Conservation (phyloP, 2,888 invertebrate genomes). For the Xestoiulus laeticollis region DNA sequence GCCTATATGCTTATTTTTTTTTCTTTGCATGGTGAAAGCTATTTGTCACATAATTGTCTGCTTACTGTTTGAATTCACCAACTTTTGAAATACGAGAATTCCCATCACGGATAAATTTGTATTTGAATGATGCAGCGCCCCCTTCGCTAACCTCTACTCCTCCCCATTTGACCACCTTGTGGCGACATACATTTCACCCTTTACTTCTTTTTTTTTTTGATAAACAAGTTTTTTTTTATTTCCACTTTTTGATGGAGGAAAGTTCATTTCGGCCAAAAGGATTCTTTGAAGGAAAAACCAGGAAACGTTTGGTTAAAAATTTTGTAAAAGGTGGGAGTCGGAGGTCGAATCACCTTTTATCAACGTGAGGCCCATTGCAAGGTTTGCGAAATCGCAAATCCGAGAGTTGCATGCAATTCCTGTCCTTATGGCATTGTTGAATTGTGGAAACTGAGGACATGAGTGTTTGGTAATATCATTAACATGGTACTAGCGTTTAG, state of each 20-base stretch:
- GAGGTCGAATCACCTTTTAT: neutral
- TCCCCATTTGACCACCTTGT: neutral
- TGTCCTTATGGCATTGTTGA: neutral
- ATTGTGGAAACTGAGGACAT: neutral
- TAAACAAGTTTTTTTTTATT: neutral
- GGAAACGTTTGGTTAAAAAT: neutral
- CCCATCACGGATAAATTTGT: neutral
- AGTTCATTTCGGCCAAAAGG: neutral
- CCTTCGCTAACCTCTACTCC: neutral
- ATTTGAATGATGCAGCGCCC: neutral
- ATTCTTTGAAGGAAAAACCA: neutral
- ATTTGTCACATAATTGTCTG: neutral
- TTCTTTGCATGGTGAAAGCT: neutral
- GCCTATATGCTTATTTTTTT: no score
- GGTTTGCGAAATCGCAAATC: neutral
- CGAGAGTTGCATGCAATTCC: neutral
- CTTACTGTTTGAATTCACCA: neutral
- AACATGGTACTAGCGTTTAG: neutral
- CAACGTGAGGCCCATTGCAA: neutral
- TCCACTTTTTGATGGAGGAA: no score
- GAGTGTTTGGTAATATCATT: neutral
- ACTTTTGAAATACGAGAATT: neutral
- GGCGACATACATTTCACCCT: neutral
- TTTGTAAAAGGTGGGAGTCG: neutral
- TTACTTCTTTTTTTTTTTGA: neutral